Evolutionary conservation across 2,113 vertebrate genomes (phyloP).

Genomic region (Psilopogon haemacephalus): DNA sequence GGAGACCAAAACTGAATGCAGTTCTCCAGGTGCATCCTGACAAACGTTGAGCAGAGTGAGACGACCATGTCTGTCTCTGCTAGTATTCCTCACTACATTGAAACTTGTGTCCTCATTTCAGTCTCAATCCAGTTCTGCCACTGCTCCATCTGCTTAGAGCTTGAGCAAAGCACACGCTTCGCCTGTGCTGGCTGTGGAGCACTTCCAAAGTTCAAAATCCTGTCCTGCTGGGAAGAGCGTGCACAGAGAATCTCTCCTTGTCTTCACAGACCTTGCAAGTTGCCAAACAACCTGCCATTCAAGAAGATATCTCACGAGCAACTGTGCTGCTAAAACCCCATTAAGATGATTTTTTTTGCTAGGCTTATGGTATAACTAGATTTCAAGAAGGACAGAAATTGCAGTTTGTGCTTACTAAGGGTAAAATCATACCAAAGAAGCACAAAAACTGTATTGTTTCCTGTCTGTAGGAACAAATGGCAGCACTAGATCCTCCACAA

Average conservation of each 20-base stretch:
- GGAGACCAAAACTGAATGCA: not conserved
- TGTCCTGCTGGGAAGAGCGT: not conserved
- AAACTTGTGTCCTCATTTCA: not conserved
- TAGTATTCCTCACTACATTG: not conserved
- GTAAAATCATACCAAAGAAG: not conserved
- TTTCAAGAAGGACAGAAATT: not conserved
- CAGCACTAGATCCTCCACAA: not conserved
- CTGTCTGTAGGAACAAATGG: not conserved
- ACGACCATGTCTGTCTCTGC: not conserved
- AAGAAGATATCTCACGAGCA: not conserved
- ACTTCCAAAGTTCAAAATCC: not conserved
- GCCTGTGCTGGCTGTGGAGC: not conserved
- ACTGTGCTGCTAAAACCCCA: not conserved
- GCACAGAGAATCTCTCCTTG: not conserved
- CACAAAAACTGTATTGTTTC: not conserved
- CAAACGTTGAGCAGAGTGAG: not conserved
- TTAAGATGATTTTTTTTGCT: not conserved
- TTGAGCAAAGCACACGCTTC: not conserved
- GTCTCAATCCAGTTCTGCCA: not conserved
- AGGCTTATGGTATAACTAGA: not conserved
- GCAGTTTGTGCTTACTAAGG: not conserved
- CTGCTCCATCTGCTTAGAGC: not conserved
- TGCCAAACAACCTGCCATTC: not conserved
- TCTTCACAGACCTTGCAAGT: not conserved
- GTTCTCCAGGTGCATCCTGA: not conserved